Conservation (phyloP, 2,888 invertebrate genomes). For the Laspeyria flexula region DNA sequence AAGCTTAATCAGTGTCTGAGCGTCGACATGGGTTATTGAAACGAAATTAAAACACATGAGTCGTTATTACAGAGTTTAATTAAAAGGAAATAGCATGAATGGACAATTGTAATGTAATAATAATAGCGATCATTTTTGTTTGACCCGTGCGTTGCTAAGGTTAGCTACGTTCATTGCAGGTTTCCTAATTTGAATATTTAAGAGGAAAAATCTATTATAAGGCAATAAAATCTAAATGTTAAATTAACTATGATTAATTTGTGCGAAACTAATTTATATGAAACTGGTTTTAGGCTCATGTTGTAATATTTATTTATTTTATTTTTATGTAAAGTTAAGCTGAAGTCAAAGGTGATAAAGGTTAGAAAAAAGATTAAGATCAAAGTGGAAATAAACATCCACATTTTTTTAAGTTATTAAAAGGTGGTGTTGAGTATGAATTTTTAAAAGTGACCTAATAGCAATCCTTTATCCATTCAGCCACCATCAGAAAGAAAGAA, state of each 20-base stretch:
- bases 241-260: not conserved
- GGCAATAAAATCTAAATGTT: not conserved
- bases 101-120: slow-evolving; percentile 4
- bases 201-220: not conserved
- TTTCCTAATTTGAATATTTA: not conserved
- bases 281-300: not conserved
- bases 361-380: too few relatives aligned
- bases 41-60: slow-evolving; percentile 75
- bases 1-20: slow-evolving; percentile 77
- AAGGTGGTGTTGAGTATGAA: too few relatives aligned
- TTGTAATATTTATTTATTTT: too few relatives aligned
- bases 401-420: too few relatives aligned
- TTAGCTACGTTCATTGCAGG: not conserved
- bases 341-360: too few relatives aligned
- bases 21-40: slow-evolving; percentile 81
- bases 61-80: slow-evolving; percentile 57
- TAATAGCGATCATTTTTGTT: not conserved
- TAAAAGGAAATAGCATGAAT: slow-evolving; percentile 46
- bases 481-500: too few relatives aligned
- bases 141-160: not conserved
- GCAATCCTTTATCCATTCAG: too few relatives aligned
- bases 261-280: not conserved
- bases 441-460: too few relatives aligned
- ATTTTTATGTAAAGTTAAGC: too few relatives aligned
- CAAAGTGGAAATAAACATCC: too few relatives aligned